These are phyloP conservation scores for Linhomoeus sp. DNA, from an alignment of 2,888 invertebrate species.

Conservation along the genomic window DNA sequence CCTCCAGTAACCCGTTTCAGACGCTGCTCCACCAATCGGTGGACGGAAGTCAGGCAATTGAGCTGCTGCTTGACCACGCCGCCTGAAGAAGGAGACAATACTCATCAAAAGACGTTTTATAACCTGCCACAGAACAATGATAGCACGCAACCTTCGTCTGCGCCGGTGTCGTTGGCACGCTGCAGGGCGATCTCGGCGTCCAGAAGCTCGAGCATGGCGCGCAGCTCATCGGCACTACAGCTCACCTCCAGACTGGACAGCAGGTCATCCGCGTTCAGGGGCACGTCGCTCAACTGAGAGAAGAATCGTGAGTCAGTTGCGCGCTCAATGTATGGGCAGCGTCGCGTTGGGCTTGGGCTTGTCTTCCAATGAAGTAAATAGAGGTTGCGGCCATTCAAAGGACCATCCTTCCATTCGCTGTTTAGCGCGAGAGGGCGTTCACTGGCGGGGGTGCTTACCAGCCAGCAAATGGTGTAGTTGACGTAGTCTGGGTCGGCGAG, in stretches of 20 bases:
- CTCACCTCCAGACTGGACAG: constrained; percentile 58
- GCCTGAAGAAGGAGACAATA: constrained; percentile 33
- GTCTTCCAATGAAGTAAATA: no score
- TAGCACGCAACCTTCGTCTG: constrained; percentile 43
- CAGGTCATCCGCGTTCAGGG: constrained; percentile 61
- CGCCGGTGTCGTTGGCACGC: constrained; percentile 62
- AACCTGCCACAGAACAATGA: background rate
- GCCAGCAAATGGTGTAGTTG: constrained; percentile 66
- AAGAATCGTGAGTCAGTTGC: constrained; percentile 5
- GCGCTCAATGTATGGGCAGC: no score
- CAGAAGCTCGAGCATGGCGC: constrained; percentile 55
- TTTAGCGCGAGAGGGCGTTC: background rate
- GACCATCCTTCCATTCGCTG: background rate
- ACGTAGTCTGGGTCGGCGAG: constrained; percentile 74
- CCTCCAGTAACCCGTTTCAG: no score
- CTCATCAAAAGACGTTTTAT: background rate
- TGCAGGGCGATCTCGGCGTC: constrained; percentile 51
- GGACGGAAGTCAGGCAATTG: constrained; percentile 58
- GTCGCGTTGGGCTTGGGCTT: background rate
- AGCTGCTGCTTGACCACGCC: constrained; percentile 60
- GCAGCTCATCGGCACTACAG: constrained; percentile 57
- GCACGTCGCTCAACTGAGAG: constrained; percentile 53
- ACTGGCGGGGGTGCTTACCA: constrained; percentile 40
- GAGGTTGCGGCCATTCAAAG: background rate
- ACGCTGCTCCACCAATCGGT: background rate